Evolutionary conservation across 2,113 vertebrate species (phyloP).

Genomic region (Collichthys lucidus): DNA sequence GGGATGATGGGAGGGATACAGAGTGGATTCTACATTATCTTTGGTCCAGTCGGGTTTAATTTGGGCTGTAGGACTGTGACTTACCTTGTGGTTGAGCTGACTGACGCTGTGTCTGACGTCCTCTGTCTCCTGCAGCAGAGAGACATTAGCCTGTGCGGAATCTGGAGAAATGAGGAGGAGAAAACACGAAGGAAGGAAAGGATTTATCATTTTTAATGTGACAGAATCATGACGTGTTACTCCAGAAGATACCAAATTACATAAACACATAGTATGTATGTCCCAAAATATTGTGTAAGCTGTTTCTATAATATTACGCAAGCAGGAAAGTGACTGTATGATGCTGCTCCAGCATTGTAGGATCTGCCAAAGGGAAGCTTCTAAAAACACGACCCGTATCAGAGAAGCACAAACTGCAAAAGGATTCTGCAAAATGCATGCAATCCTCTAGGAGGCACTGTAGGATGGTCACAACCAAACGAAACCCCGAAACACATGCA

Average conservation of each 20-base stretch:
- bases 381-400: not conserved
- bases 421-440: not conserved
- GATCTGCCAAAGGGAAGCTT: not conserved
- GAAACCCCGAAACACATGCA: not conserved
- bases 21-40: not conserved
- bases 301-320: not conserved
- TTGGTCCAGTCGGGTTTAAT: constrained; percentile 7
- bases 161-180: constrained; percentile 40
- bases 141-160: constrained; percentile 60
- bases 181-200: constrained; percentile 7
- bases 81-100: constrained; percentile 91
- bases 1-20: not conserved
- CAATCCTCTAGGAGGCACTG: constrained; percentile 1
- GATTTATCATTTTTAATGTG: not conserved
- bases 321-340: not conserved
- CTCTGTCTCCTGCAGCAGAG: constrained; percentile 84
- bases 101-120: constrained; percentile 89
- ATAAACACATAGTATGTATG: not conserved
- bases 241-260: not conserved
- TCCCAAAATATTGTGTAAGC: not conserved
- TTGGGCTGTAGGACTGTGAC: not conserved
- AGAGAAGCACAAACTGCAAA: not conserved
- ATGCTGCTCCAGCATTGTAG: not conserved
- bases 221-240: not conserved
- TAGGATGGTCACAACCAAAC: not conserved